Conservation (phyloP, 92 coral and sea anemone genomes). For the Epizoanthus rinbou region DNA sequence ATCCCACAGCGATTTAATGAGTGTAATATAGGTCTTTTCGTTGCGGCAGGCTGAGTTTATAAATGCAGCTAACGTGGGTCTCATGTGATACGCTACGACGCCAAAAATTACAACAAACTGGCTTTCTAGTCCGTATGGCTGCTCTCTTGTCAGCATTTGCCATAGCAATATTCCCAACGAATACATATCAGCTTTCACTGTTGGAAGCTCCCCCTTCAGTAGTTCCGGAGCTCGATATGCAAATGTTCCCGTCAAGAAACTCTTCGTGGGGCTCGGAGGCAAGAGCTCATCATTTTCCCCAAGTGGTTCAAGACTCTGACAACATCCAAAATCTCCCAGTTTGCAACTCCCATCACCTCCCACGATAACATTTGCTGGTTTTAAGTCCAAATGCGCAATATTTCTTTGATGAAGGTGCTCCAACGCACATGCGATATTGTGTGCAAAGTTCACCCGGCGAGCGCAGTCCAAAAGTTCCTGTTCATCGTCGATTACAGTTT, state of each 20-base stretch:
- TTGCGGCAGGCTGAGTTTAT: slow-evolving; percentile 43
- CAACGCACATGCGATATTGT: slow-evolving; percentile 78
- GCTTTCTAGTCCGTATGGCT: slow-evolving; percentile 90
- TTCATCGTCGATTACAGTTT: slow-evolving; percentile 77
- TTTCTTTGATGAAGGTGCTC: slow-evolving; percentile 72
- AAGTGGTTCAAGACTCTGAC: slow-evolving; percentile 70
- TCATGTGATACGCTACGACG: slow-evolving; percentile 85
- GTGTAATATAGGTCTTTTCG: slow-evolving; percentile 59
- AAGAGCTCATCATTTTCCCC: slow-evolving; percentile 42
- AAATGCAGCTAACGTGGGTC: slow-evolving; percentile 70
- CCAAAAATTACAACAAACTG: slow-evolving; percentile 95
- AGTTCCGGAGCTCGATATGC: slow-evolving; percentile 95
- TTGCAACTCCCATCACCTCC: slow-evolving; percentile 74
- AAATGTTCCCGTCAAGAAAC: slow-evolving; percentile 86
- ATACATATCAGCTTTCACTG: slow-evolving; percentile 84
- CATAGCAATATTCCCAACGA: slow-evolving; percentile 90
- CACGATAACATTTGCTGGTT: slow-evolving; percentile 91
- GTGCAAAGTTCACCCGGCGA: slow-evolving; percentile 73
- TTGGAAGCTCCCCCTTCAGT: slow-evolving; percentile 84
- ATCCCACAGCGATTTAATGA: slow-evolving; percentile 82
- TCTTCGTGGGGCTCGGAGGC: slow-evolving; percentile 76
- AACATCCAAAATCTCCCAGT: slow-evolving; percentile 95
- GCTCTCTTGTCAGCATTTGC: slow-evolving; percentile 93
- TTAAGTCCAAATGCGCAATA: slow-evolving; percentile 86
- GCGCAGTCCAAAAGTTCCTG: slow-evolving; percentile 55